These are phyloP conservation scores for Pantherophis vulpinus DNA, from an alignment of 2,797 vertebrate species.

Conservation along the genomic window DNA sequence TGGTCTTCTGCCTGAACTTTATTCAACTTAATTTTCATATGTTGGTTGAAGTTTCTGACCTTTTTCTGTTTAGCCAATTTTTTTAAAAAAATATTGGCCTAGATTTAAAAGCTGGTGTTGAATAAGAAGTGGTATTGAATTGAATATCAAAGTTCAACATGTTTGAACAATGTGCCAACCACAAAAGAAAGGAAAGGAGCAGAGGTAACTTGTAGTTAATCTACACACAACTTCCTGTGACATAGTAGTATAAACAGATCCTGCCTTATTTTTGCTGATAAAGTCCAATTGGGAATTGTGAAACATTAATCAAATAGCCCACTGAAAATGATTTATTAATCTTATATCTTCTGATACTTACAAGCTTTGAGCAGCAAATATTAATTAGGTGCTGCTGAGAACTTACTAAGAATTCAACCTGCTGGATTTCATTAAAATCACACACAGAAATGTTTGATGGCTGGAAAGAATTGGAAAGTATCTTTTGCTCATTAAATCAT, in stretches of 20 bases:
- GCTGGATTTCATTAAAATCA: neutral
- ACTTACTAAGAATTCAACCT: neutral
- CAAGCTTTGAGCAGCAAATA: neutral
- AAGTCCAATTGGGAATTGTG: neutral
- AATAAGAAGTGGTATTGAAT: neutral
- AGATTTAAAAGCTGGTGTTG: neutral
- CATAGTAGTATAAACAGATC: accelerated
- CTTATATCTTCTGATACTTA: neutral
- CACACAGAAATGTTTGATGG: neutral
- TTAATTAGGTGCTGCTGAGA: neutral
- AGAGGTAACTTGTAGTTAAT: neutral
- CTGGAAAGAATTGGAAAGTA: slow-evolving; percentile 9
- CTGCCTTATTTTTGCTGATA: neutral
- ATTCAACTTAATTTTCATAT: neutral
- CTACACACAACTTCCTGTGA: accelerated
- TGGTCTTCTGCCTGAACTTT: neutral
- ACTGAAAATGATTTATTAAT: neutral
- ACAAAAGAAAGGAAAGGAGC: neutral
- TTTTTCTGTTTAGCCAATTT: neutral
- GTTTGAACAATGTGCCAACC: neutral
- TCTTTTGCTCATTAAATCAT: slow-evolving; percentile 19
- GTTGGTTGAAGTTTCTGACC: neutral
- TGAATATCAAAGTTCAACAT: neutral
- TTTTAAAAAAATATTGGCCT: neutral
- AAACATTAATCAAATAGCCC: neutral